Evolutionary conservation across 2,888 invertebrate genomes (phyloP).

Genomic region (Cantharis rufa): DNA sequence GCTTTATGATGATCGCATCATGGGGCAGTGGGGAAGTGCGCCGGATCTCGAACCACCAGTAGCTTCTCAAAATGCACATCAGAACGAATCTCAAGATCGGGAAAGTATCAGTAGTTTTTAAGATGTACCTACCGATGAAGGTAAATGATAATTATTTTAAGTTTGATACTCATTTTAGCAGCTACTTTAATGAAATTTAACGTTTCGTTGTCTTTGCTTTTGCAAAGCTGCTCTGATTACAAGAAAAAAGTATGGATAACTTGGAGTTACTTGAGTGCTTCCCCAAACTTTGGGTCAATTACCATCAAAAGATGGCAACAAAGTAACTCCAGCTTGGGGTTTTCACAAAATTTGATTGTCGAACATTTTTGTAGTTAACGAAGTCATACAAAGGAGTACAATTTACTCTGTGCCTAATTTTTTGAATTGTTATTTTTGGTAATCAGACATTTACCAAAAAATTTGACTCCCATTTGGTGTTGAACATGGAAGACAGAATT

Average conservation of each 20-base stretch:
- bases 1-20: constrained; percentile 83
- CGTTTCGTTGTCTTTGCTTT: background rate
- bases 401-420: background rate
- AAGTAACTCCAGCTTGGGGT: background rate
- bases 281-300: background rate
- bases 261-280: background rate
- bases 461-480: background rate
- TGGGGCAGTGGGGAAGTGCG: constrained; percentile 54
- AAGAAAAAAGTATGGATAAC: background rate
- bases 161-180: background rate
- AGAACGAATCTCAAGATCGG: constrained; percentile 43
- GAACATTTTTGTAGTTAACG: background rate
- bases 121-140: constrained; percentile 4
- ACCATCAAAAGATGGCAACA: background rate
- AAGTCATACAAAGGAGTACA: background rate
- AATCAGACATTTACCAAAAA: background rate
- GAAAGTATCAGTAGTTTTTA: constrained; percentile 57
- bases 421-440: background rate
- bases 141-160: background rate
- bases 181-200: background rate
- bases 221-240: background rate
- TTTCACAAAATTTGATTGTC: background rate
- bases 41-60: constrained; percentile 52
- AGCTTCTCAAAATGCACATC: constrained; percentile 32
- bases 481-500: no score